These are phyloP conservation scores for Agonopterix heracliana DNA, from an alignment of 2,888 invertebrate genomes.

Conservation along the genomic window DNA sequence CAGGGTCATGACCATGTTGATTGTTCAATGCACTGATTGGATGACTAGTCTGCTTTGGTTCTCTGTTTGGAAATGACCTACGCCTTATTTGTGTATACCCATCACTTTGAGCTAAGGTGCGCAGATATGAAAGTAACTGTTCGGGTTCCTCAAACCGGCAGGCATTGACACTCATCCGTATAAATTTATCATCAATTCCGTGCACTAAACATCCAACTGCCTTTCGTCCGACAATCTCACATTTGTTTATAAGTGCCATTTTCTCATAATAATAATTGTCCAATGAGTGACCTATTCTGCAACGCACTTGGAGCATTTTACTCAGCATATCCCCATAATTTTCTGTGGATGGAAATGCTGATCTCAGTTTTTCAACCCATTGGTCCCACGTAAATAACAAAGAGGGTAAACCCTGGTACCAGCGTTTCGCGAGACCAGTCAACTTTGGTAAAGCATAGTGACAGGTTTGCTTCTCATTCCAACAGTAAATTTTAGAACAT, in stretches of 20 bases:
- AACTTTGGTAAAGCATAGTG: conserved; percentile 3
- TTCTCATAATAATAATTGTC: conserved; percentile 18
- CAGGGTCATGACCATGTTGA: too few relatives aligned
- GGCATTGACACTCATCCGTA: too few relatives aligned
- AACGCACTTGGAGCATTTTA: conserved; percentile 14
- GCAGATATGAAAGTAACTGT: too few relatives aligned
- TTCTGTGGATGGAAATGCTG: neutral
- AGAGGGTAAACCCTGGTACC: conserved; percentile 4
- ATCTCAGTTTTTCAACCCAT: neutral
- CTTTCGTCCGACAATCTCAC: conserved; percentile 13
- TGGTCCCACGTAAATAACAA: conserved; percentile 1
- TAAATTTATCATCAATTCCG: too few relatives aligned
- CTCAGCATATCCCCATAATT: neutral
- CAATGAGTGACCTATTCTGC: conserved; percentile 14
- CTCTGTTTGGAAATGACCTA: neutral
- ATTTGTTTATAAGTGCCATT: conserved; percentile 15
- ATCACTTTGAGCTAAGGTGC: too few relatives aligned
- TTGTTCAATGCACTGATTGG: neutral
- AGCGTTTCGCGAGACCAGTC: too few relatives aligned
- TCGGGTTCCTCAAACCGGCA: too few relatives aligned
- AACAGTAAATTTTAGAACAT: conserved; percentile 1
- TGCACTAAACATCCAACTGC: conserved; percentile 17
- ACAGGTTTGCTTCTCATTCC: conserved; percentile 1
- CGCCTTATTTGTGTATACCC: too few relatives aligned
- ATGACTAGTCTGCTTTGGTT: neutral